Base-by-base conservation (phyloP, 2,888 invertebrate genomes). In the Hydriomena furcata region DNA sequence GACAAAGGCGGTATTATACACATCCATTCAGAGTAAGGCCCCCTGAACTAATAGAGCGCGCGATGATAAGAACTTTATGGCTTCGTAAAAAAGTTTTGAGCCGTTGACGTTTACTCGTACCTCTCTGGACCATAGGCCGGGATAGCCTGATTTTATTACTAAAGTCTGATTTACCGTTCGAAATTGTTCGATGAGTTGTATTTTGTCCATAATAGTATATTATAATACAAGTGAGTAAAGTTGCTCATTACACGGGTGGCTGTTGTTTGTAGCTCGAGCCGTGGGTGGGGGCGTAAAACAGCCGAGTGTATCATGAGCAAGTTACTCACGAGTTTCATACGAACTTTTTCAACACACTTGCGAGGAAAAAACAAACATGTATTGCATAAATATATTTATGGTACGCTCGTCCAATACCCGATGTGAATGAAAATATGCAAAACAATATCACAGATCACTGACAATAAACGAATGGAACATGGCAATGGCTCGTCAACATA, bases 1-100 rank as follows among this genome's bases (percentile, higher is more conserved):
- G 24, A 32, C 21, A 63, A 65, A 60, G 43, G 40, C 50, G 38
- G 49, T 58, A 11, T 55, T 61, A 57, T 55, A 52, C 55, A 65
- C 56, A 60, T 51, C 53, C 57, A 53, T 59, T 25, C 24, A 28
- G 28, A 52, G 56, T 63, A 58, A 60, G 60, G 48, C 42, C 55
- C 52, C 44, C 63, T 63, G 58, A 61, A 58, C 60, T 66, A 72
- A 72, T 70, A 68, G 63, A 60, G 56, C 44, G 58, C 44, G 58
- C 61, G 52, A 59, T 66, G 70, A 73, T 68, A 65, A 65, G 58
- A 43, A 42, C 38, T 50, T 56, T 57, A 47, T 42, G 28, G 41
- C 37, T 38, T 53, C 52, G 41, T 61, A 55, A 58, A 60, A 57
- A 55, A 58, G 52, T 51, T 64, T 57, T 32, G 40, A 54, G 53